Evolutionary conservation across 2,797 vertebrate genomes (phyloP).

Genomic region (Petrocephalus sullivani): DNA sequence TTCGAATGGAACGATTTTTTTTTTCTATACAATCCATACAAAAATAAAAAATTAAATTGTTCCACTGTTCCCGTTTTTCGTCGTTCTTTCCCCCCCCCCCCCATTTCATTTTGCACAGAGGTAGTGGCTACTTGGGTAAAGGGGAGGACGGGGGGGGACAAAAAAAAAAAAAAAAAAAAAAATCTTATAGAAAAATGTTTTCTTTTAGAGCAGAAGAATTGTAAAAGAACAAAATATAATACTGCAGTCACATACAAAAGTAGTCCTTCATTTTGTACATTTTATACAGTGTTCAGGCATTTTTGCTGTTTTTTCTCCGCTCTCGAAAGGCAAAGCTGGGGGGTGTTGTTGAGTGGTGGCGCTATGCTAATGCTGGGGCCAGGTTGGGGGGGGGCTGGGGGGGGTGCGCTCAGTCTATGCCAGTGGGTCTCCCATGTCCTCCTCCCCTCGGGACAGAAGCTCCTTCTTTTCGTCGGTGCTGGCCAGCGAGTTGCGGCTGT

Average conservation of each 20-base stretch:
- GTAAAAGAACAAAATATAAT: constrained; percentile 89
- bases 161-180: constrained; percentile 58
- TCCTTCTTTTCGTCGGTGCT: constrained; percentile 97
- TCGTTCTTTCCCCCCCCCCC: constrained; percentile 49
- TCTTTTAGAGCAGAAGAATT: constrained; percentile 54
- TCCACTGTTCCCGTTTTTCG: constrained; percentile 51
- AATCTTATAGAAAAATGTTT: constrained; percentile 71
- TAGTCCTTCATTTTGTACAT: constrained; percentile 98
- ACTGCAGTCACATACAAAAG: constrained; percentile 99
- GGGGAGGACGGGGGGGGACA: constrained; percentile 49
- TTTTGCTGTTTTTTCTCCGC: constrained; percentile 60
- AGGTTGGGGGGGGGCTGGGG: background rate
- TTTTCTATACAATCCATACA: constrained; percentile 65
- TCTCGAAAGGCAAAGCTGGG: constrained; percentile 62
- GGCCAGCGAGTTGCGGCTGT: constrained; percentile 91
- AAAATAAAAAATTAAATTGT: constrained; percentile 64
- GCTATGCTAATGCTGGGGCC: constrained; percentile 43
- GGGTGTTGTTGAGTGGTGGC: constrained; percentile 40
- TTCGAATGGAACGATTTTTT: constrained; percentile 57
- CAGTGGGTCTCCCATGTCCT: constrained; percentile 87
- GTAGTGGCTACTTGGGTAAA: constrained; percentile 68
- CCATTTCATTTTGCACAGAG: constrained; percentile 68
- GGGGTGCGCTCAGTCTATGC: constrained; percentile 62
- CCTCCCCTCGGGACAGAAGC: constrained; percentile 83
- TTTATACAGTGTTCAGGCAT: constrained; percentile 85